Evolutionary conservation across 37 sponge, comb jelly and placozoan species (phyloP).

Genomic region (Ephydatia muelleri): DNA sequence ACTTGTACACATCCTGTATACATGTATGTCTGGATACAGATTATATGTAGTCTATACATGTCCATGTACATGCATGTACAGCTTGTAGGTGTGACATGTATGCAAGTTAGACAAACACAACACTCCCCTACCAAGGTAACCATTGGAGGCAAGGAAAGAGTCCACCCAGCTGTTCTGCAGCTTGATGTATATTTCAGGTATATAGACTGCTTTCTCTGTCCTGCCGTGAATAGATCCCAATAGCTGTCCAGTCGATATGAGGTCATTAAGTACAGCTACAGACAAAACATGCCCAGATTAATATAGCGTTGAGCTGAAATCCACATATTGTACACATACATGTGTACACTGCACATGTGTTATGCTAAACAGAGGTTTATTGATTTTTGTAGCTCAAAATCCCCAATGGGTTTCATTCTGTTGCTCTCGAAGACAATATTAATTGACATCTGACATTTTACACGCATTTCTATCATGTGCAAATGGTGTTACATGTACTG

Average conservation of each 20-base stretch:
- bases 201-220: conserved; percentile 74
- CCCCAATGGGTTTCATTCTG: too few relatives aligned
- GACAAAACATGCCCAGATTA: neutral
- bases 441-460: too few relatives aligned
- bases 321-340: neutral
- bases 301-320: neutral
- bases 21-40: neutral
- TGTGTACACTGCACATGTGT: too few relatives aligned
- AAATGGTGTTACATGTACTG: too few relatives aligned
- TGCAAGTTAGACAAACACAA: neutral
- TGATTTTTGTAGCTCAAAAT: neutral
- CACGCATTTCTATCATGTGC: too few relatives aligned
- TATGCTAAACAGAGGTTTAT: neutral
- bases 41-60: neutral
- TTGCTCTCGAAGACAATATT: too few relatives aligned
- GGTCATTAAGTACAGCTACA: conserved; percentile 72
- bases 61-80: neutral
- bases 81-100: too few relatives aligned
- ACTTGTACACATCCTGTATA: neutral
- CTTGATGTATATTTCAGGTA: conserved; percentile 72
- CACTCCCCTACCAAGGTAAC: conserved; percentile 70
- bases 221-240: conserved; percentile 76
- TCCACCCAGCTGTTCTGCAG: conserved; percentile 91
- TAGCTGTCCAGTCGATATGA: conserved; percentile 67
- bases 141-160: conserved; percentile 86